These are phyloP conservation scores for Falco novaeseelandiae DNA, from an alignment of 2,797 vertebrate species.

Conservation along the genomic window DNA sequence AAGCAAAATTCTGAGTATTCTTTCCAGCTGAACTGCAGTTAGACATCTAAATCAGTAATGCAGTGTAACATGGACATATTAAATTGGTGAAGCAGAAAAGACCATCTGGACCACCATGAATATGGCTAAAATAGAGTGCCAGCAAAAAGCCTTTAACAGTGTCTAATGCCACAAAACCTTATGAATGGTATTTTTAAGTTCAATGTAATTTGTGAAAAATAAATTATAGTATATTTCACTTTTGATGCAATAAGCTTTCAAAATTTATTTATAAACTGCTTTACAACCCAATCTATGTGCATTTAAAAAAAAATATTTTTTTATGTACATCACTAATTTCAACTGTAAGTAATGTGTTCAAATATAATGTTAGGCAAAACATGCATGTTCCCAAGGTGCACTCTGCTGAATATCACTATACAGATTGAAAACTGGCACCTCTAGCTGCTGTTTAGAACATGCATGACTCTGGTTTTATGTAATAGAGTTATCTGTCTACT, in stretches of 20 bases:
- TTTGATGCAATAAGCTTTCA: conserved; percentile 46
- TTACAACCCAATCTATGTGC: conserved; percentile 30
- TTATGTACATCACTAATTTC: conserved; percentile 32
- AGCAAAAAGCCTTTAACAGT: conserved; percentile 28
- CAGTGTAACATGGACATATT: conserved; percentile 72
- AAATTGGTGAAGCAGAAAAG: conserved; percentile 75
- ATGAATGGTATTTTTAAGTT: conserved; percentile 53
- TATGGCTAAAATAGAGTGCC: conserved; percentile 58
- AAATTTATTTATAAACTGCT: conserved; percentile 56
- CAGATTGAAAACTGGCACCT: not conserved
- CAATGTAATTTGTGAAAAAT: conserved; percentile 40
- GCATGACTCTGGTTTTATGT: not conserved
- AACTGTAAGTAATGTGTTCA: conserved; percentile 36
- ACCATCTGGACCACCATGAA: conserved; percentile 77
- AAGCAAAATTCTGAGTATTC: conserved; percentile 66
- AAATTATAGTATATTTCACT: conserved; percentile 7
- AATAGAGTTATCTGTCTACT: not conserved
- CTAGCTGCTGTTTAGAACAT: not conserved
- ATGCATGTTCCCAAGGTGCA: not conserved
- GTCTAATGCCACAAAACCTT: conserved; percentile 57
- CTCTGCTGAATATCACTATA: not conserved
- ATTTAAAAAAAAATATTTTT: conserved; percentile 48
- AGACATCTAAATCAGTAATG: conserved; percentile 80
- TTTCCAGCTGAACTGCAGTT: conserved; percentile 74
- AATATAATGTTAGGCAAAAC: conserved; percentile 13